Percentiles rank a stretch among this genome's conserved stretches.
Evolutionary conservation across 2,888 invertebrate species (phyloP).

Genomic region (Ophioninae sp.): DNA sequence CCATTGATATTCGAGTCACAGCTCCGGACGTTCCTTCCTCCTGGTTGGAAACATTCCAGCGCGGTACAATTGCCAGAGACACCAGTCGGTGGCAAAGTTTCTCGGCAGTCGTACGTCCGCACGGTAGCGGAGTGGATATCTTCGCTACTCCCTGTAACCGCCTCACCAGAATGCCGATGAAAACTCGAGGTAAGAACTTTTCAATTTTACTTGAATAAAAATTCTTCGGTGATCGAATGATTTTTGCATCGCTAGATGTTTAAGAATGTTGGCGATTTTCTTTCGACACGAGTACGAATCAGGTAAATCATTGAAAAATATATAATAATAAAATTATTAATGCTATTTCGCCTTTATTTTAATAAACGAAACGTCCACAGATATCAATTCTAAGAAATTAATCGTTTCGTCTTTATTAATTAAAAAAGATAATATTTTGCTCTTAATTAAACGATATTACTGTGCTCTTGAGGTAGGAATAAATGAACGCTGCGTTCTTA

Average conservation of each 20-base stretch:
- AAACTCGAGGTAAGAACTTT: slow-evolving; percentile 53
- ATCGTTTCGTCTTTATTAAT: no score
- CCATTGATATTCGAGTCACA: slow-evolving; percentile 78
- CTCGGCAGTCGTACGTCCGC: slow-evolving; percentile 72
- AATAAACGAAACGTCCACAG: no score
- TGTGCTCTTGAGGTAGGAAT: no score
- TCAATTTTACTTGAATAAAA: slow-evolving; percentile 24
- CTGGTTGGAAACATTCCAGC: slow-evolving; percentile 76
- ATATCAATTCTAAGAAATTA: no score
- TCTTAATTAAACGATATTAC: no score
- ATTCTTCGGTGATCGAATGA: neutral
- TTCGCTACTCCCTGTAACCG: slow-evolving; percentile 5
- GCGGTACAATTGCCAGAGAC: slow-evolving; percentile 70
- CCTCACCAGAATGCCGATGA: slow-evolving; percentile 30
- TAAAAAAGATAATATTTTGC: no score
- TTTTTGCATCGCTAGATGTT: neutral
- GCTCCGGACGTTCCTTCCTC: slow-evolving; percentile 78
- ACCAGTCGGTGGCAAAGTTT: slow-evolving; percentile 74
- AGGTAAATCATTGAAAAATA: neutral
- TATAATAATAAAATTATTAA: neutral
- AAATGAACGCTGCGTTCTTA: no score
- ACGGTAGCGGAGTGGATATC: slow-evolving; percentile 58
- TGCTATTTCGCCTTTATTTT: no score
- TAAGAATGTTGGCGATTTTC: neutral
- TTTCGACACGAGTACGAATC: neutral